Evolutionary conservation across 2,888 invertebrate genomes (phyloP), one percentile per base, ranked within the genome.

Genomic region (Crematogaster levior): DNA sequence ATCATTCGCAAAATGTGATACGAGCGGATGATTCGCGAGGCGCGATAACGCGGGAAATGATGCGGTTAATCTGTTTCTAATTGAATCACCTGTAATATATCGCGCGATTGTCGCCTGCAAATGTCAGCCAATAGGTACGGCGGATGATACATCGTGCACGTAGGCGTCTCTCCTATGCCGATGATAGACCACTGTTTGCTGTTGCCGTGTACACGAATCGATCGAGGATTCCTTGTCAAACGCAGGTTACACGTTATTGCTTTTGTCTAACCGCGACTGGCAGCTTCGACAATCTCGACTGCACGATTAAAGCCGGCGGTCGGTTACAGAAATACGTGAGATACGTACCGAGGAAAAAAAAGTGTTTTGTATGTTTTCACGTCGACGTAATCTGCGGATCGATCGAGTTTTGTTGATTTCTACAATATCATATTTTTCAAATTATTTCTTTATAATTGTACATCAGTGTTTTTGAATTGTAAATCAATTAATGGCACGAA

Each of bases 41-140:
- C 27, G 51, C 65, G 75, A 65, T 40, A 53, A 65, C 40, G 30
- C 30, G 53, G 65, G 27, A 53, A 75, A 75, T 75, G 75, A 75
- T 75, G 65, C 75, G 75, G 53, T 65, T 75, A 75, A 75, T 75
- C 65, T 75, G 75, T 75, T 75, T 75, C 75, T 75, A 65, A 75
- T 75, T 75, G 65, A 75, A 75, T 40, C 75, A 61, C n/a, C 74
- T 61, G 40, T 75, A 75, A 75, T 75, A 75, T 65, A 75, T 65
- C 40, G 75, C 40, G 65, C 53, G 40, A 75, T 65, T 75, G 65
- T 75, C 65, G 51, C 75, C 65, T 75, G 75, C 75, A 65, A 75
- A 65, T 75, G 75, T 75, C 65, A 75, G 65, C 65, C 65, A 10
- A 75, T 65, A 75, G 65, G 53, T 15, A 65, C n/a, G 46, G 34